A percentile compares a stretch with the other conserved stretches of the same genome.
These are phyloP conservation scores for Cordilura impudica DNA, from an alignment of 2,888 invertebrate genomes.

Conservation along the genomic window DNA sequence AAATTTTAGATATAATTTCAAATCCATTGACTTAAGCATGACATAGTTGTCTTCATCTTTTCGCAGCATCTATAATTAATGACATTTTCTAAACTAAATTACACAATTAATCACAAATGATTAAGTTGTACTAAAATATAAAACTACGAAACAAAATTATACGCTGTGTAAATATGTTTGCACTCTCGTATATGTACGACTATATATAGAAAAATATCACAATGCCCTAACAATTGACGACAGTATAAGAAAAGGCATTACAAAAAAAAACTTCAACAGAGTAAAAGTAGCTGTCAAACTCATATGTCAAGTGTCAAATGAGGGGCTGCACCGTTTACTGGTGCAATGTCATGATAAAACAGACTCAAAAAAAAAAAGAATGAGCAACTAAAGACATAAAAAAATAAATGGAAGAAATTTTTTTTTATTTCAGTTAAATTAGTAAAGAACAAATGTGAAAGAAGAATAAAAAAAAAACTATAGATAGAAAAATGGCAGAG, in stretches of 20 bases:
- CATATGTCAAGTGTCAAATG: conserved; percentile 66
- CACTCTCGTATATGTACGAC: too few species aligned
- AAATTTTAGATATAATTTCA: too few species aligned
- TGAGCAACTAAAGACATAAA: background rate
- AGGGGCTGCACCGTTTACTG: conserved; percentile 37
- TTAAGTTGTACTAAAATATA: conserved; percentile 30
- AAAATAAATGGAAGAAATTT: background rate
- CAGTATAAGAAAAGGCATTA: background rate
- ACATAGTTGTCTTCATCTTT: background rate
- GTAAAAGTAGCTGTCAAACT: conserved; percentile 62
- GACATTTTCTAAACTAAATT: conserved; percentile 16
- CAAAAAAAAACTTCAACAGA: conserved; percentile 40
- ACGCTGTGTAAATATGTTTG: background rate
- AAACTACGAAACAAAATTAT: conserved; percentile 18
- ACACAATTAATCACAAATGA: conserved; percentile 29
- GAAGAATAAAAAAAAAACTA: background rate
- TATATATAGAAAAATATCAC: background rate
- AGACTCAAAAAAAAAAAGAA: background rate
- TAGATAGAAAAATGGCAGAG: background rate
- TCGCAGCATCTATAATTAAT: background rate
- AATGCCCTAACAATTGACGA: background rate
- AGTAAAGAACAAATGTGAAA: background rate
- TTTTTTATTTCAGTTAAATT: too few species aligned
- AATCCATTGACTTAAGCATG: too few species aligned
- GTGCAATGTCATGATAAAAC: conserved; percentile 39